Evolutionary conservation across 35 echinoderm and acorn worm species (phyloP).

Genomic region (Patiria miniata): DNA sequence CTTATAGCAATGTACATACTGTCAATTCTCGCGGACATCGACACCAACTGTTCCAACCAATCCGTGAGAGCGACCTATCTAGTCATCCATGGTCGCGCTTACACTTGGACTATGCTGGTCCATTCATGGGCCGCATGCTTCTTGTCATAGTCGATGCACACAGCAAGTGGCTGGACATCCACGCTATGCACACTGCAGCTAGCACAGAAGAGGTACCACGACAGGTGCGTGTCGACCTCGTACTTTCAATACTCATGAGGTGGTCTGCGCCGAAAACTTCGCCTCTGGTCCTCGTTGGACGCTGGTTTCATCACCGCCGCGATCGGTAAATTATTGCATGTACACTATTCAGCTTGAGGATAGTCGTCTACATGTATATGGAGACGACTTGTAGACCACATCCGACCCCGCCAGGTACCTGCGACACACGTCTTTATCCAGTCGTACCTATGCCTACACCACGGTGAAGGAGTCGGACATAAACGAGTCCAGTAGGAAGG

Average conservation of each 20-base stretch:
- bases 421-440: background rate
- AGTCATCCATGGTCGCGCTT: constrained; percentile 54
- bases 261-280: constrained; percentile 40
- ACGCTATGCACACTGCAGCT: constrained; percentile 47
- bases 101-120: constrained; percentile 73
- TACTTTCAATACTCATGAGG: constrained; percentile 38
- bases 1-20: constrained; percentile 43
- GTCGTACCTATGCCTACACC: background rate
- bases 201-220: constrained; percentile 37
- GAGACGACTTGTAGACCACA: background rate
- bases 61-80: constrained; percentile 62
- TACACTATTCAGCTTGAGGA: background rate
- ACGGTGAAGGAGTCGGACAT: background rate
- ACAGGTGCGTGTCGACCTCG: background rate
- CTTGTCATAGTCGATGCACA: constrained; percentile 72
- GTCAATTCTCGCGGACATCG: constrained; percentile 34
- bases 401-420: background rate
- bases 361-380: background rate
- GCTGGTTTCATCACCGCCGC: constrained; percentile 15
- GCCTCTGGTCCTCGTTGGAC: constrained; percentile 9
- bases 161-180: constrained; percentile 73
- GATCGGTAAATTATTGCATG: constrained; percentile 23
- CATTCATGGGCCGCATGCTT: constrained; percentile 63
- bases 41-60: constrained; percentile 46
- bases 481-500: too few species aligned